phyloP scores from a whole-genome alignment of 2,113 vertebrate genomes.

The Fulmarus glacialis region DNA sequence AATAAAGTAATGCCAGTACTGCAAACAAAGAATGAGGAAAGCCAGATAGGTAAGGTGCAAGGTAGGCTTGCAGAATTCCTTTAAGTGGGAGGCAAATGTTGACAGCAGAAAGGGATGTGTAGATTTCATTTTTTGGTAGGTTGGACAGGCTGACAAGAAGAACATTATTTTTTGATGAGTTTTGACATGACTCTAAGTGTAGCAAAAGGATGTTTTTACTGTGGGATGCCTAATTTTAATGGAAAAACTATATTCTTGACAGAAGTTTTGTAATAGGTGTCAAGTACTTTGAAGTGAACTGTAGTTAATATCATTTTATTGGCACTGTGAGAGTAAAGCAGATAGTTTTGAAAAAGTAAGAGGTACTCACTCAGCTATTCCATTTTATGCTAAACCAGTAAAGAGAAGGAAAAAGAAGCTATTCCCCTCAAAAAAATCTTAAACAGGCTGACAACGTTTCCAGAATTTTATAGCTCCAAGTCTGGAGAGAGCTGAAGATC shows the following conservation, averaged over 20 bases:
- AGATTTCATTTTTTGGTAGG: slow-evolving; percentile 30
- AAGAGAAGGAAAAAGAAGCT: background rate
- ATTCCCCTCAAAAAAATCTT: background rate
- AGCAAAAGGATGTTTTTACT: slow-evolving; percentile 44
- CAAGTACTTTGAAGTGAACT: slow-evolving; percentile 37
- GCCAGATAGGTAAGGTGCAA: background rate
- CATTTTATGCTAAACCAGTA: background rate
- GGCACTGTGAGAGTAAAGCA: background rate
- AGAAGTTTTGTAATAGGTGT: slow-evolving; percentile 53
- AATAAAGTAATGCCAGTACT: background rate
- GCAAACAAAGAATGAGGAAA: background rate
- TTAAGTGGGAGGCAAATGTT: background rate
- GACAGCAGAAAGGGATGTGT: slow-evolving; percentile 1
- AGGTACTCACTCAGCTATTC: background rate
- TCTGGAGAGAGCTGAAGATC: background rate
- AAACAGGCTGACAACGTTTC: fast-evolving
- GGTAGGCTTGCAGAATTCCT: background rate
- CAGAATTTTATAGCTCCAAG: background rate
- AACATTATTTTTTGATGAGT: slow-evolving; percentile 51
- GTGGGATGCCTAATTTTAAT: slow-evolving; percentile 20
- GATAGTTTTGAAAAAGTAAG: background rate
- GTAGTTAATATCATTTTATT: slow-evolving; percentile 49
- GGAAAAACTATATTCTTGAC: slow-evolving; percentile 23
- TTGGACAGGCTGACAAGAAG: slow-evolving; percentile 21
- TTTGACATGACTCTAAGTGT: slow-evolving; percentile 49